Evolutionary conservation across 2,797 vertebrate species (phyloP).

Genomic region (Notoglanidium macrostoma): DNA sequence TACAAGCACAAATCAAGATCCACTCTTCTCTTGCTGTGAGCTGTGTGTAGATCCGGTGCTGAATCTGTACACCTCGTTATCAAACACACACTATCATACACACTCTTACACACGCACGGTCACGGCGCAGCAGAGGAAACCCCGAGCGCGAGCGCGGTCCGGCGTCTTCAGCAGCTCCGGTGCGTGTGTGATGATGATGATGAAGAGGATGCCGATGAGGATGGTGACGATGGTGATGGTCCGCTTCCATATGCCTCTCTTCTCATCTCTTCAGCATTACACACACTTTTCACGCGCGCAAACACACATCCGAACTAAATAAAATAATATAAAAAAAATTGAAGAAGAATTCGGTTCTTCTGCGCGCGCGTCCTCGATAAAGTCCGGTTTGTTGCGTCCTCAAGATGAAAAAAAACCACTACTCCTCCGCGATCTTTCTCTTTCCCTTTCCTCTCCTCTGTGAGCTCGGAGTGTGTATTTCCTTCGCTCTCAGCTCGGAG

Average conservation of each 20-base stretch:
- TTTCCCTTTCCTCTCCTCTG: background rate
- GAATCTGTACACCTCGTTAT: background rate
- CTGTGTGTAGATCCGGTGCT: conserved; percentile 6
- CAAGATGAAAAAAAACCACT: background rate
- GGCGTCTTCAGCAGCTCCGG: conserved; percentile 11
- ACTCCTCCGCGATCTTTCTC: background rate
- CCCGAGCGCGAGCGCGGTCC: conserved; percentile 6
- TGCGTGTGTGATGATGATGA: background rate
- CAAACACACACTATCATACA: background rate
- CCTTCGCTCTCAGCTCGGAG: background rate
- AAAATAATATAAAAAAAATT: background rate
- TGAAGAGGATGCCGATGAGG: background rate
- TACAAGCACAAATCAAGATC: background rate
- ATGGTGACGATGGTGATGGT: background rate
- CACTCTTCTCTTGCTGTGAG: background rate
- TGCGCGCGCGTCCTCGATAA: background rate
- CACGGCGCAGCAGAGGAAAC: conserved; percentile 16
- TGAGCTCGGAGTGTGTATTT: background rate
- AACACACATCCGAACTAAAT: background rate
- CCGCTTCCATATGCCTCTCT: background rate
- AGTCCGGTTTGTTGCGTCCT: background rate
- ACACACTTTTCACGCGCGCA: conserved; percentile 9
- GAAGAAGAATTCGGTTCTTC: background rate
- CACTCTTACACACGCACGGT: background rate
- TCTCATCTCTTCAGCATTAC: background rate